These are phyloP conservation scores for Lymantria dispar DNA, from an alignment of 2,888 invertebrate species.

Conservation along the genomic window DNA sequence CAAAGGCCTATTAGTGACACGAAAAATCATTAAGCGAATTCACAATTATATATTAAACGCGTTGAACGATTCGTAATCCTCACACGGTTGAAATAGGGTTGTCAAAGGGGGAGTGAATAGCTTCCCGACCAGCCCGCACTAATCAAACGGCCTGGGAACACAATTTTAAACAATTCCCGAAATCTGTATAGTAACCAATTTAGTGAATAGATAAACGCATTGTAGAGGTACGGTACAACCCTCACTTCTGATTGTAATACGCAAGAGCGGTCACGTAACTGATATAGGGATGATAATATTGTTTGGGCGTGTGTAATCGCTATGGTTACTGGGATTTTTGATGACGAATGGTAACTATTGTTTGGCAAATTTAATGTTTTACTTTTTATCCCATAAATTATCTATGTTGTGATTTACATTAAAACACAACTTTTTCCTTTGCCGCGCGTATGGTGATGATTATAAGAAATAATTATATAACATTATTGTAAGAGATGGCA, in stretches of 20 bases:
- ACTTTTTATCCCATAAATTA: too few species aligned
- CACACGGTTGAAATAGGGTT: constrained; percentile 35
- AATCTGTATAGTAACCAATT: constrained; percentile 66
- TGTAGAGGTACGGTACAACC: constrained; percentile 48
- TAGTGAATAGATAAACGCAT: constrained; percentile 60
- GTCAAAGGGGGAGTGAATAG: constrained; percentile 57
- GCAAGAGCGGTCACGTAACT: constrained; percentile 45
- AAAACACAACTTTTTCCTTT: too few species aligned
- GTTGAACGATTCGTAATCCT: constrained; percentile 33
- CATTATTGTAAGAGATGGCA: too few species aligned
- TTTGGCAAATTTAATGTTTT: background rate
- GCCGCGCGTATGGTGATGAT: too few species aligned
- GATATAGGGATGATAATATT: constrained; percentile 68
- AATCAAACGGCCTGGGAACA: constrained; percentile 60
- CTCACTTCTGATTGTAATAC: constrained; percentile 44
- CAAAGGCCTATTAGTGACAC: constrained; percentile 7
- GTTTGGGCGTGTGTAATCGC: constrained; percentile 64
- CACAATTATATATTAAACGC: constrained; percentile 36
- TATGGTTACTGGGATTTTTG: constrained; percentile 50
- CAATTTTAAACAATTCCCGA: constrained; percentile 68
- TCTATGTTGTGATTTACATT: too few species aligned
- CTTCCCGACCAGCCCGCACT: constrained; percentile 41
- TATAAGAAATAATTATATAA: too few species aligned
- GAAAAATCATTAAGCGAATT: constrained; percentile 36
- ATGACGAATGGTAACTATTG: constrained; percentile 21